Evolutionary conservation across 2,888 invertebrate species (phyloP).

Genomic region (Drosophila diplacantha): DNA sequence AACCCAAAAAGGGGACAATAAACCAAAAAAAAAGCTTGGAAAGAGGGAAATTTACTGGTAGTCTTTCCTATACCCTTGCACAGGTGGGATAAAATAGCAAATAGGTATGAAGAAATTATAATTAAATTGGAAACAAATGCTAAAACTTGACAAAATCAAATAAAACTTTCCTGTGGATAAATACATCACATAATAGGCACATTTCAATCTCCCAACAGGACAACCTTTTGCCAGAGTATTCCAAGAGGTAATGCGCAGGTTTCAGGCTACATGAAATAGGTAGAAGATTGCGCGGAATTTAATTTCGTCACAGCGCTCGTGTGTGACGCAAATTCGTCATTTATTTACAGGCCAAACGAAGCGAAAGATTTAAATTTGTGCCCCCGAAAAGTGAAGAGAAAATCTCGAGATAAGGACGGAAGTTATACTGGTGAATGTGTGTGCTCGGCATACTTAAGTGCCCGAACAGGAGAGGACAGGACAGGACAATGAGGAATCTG

Average conservation of each 20-base stretch:
- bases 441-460: slow-evolving; percentile 58
- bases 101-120: not conserved
- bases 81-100: too few relatives aligned
- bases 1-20: not conserved
- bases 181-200: not conserved
- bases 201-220: not conserved
- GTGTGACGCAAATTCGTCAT: slow-evolving; percentile 38
- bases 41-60: not conserved
- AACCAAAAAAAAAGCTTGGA: not conserved
- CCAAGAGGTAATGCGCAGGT: not conserved
- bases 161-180: not conserved
- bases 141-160: not conserved
- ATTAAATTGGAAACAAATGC: not conserved
- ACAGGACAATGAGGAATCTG: slow-evolving; percentile 21
- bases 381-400: not conserved
- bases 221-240: not conserved
- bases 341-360: slow-evolving; percentile 26
- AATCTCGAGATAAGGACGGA: slow-evolving; percentile 18
- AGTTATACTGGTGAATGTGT: slow-evolving; percentile 21
- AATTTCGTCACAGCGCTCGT: slow-evolving; percentile 36
- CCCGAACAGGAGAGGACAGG: slow-evolving; percentile 2
- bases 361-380: slow-evolving; percentile 38
- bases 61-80: not conserved
- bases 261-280: slow-evolving; percentile 1
- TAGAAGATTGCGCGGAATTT: slow-evolving; percentile 29